Evolutionary conservation across 2,797 vertebrate species (phyloP), one percentile per base, ranked within the genome.

Genomic region (Lepilemur ruficaudatus): DNA sequence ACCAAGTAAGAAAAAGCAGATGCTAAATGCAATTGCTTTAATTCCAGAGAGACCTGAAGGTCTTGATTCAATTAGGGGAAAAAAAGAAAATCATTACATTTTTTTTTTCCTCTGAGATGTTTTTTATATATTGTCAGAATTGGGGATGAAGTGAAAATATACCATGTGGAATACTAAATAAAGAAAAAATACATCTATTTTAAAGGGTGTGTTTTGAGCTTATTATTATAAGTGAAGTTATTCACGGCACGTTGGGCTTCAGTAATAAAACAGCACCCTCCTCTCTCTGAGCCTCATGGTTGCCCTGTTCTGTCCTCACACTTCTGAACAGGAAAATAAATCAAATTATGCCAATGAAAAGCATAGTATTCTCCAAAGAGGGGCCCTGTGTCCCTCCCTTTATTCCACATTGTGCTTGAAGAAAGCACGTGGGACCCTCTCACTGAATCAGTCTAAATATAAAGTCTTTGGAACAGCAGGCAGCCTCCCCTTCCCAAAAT

Each of bases 281-380:
- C 81, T 57, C 69, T 84, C 61, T 52, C 30, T 55, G 1, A 59
- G 9, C 70, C 76, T 84, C 14, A 13, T 94, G 55, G 80, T 25
- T 78, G 94, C 65, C 88, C 75, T 95, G 72, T 78, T 17, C 35
- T 82, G 15, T 69, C 43, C 55, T 90, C 73, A 91, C 30, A 55
- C 5, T 92, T 89, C 83, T 38, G 35, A 87, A 89, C n/a, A 89
- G 59, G 32, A 96, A 91, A 98, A 97, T 81, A 95, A 96, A 96
- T 97, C 92, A 95, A 79, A 97, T 85, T 96, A 94, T 11, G 22
- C 75, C 72, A 86, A 92, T 43, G 80, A 28, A 46, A 89, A 92
- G n/a, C 79, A 76, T 4, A 93, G 94, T 94, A 80, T 92, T 90
- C 97, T 98, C 94, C 91, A 96, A 97, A 93, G 93, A 95, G 23